Evolutionary conservation across 2,888 invertebrate genomes (phyloP).

Genomic region (Odontocolon sp.): DNA sequence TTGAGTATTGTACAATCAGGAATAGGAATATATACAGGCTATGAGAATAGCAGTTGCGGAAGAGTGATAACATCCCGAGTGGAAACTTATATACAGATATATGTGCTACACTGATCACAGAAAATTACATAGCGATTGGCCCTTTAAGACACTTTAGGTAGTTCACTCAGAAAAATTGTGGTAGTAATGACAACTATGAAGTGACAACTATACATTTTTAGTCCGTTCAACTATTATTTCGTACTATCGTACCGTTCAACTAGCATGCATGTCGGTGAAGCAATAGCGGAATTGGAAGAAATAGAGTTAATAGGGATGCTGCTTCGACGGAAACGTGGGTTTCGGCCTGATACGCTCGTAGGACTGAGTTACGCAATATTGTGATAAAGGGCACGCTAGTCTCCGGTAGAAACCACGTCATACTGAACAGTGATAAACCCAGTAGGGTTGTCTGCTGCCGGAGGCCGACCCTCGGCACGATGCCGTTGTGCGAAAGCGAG

Average conservation of each 20-base stretch:
- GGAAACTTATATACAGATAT: background rate
- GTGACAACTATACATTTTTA: no score
- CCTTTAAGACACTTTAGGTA: no score
- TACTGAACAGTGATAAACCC: slow-evolving; percentile 70
- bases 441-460: slow-evolving; percentile 43
- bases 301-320: background rate
- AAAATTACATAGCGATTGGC: no score
- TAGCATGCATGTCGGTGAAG: background rate
- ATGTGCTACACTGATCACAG: no score
- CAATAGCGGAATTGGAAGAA: background rate
- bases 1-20: no score
- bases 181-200: no score
- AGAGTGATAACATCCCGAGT: background rate
- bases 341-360: slow-evolving; percentile 67
- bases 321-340: slow-evolving; percentile 32
- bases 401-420: slow-evolving; percentile 38
- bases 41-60: background rate
- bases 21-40: no score
- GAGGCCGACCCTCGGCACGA: slow-evolving; percentile 13
- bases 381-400: slow-evolving; percentile 68
- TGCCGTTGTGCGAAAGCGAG: slow-evolving; percentile 24
- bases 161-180: no score
- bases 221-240: no score
- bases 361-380: slow-evolving; percentile 69
- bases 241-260: background rate